Conservation (phyloP, 2,888 invertebrate species). For the Calameuta pallipes region DNA sequence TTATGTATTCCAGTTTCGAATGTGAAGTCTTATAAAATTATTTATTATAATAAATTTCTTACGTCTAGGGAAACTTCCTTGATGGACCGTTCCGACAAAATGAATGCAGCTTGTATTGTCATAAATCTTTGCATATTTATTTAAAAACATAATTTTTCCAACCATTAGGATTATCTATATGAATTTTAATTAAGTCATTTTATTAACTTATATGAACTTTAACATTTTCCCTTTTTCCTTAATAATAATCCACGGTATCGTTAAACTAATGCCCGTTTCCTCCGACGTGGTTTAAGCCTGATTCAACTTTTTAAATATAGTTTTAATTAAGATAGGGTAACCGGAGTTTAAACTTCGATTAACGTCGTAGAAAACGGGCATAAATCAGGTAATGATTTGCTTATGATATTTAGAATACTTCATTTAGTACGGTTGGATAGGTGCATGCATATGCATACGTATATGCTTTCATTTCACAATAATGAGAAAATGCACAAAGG, state of each 20-base stretch:
- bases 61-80: not conserved
- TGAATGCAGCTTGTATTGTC: too few relatives aligned
- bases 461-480: not conserved
- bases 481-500: not conserved
- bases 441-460: not conserved
- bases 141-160: too few relatives aligned
- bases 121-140: too few relatives aligned
- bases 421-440: not conserved
- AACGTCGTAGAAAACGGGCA: too few relatives aligned
- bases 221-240: constrained; percentile 12
- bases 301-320: too few relatives aligned
- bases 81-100: too few relatives aligned
- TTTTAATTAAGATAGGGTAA: too few relatives aligned
- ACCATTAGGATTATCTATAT: not conserved
- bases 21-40: not conserved
- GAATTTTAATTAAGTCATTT: not conserved
- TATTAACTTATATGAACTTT: not conserved
- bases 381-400: too few relatives aligned
- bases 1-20: not conserved
- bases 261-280: not conserved
- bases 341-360: too few relatives aligned
- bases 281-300: too few relatives aligned
- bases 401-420: not conserved
- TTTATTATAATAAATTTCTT: not conserved
- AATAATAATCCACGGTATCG: not conserved